phyloP scores from a whole-genome alignment of 2,888 invertebrate genomes.

The Mythimna lalbum region DNA sequence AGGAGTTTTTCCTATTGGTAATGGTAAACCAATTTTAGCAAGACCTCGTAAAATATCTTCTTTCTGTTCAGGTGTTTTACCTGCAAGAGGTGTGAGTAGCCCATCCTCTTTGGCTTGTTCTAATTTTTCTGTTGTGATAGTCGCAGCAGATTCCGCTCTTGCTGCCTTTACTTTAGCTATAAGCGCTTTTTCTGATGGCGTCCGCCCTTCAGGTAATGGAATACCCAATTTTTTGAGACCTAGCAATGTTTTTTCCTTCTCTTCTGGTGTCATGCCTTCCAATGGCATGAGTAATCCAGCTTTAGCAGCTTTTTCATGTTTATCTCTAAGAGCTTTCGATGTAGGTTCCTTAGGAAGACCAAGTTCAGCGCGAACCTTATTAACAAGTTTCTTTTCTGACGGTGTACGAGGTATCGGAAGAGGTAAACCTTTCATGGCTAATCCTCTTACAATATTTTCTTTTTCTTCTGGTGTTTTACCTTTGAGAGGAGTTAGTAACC shows the following conservation, averaged over 20 bases:
- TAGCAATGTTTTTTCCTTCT: not conserved
- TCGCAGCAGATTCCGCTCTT: constrained; percentile 10
- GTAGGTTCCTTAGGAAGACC: constrained; percentile 1
- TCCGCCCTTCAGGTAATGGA: constrained; percentile 7
- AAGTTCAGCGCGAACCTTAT: constrained; percentile 29
- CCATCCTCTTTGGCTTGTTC: constrained; percentile 47
- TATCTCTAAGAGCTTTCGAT: constrained; percentile 13
- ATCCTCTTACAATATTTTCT: constrained; percentile 11
- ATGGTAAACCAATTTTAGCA: constrained; percentile 34
- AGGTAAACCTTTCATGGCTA: constrained; percentile 46
- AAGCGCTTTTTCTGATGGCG: constrained; percentile 20
- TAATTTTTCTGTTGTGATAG: constrained; percentile 31
- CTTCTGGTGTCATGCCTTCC: not conserved
- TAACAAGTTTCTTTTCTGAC: constrained; percentile 60
- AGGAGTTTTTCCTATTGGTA: constrained; percentile 40
- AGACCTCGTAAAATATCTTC: constrained; percentile 33
- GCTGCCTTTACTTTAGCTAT: constrained; percentile 3
- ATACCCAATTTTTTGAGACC: not conserved
- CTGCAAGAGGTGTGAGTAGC: constrained; percentile 38
- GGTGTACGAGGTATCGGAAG: constrained; percentile 33
- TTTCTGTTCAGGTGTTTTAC: constrained; percentile 32
- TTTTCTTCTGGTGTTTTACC: constrained; percentile 15
- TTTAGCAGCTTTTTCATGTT: not conserved
- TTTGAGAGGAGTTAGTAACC: not conserved
- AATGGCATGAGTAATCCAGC: not conserved